phyloP scores from a whole-genome alignment of 2,113 vertebrate genomes.

The Phrynosoma platyrhinos region DNA sequence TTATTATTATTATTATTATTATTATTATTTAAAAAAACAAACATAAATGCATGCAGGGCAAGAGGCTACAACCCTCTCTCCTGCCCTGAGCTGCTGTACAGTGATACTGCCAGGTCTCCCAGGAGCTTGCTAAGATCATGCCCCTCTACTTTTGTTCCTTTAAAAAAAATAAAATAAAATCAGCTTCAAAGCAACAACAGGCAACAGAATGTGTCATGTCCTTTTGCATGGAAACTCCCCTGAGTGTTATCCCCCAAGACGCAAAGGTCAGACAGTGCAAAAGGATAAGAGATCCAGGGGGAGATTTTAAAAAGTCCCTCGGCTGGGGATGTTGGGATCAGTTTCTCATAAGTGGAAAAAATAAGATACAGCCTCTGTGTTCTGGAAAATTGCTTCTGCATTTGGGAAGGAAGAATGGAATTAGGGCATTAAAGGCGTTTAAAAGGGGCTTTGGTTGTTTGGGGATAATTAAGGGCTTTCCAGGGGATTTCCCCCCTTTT shows the following conservation, averaged over 20 bases:
- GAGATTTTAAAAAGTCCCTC: neutral
- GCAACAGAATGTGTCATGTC: neutral
- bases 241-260: neutral
- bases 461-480: neutral
- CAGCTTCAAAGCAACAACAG: neutral
- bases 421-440: too few relatives aligned
- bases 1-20: too few relatives aligned
- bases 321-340: too few relatives aligned
- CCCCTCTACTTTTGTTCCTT: too few relatives aligned
- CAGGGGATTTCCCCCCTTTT: neutral
- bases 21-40: too few relatives aligned
- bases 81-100: too few relatives aligned
- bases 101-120: neutral
- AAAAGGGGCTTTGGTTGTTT: neutral
- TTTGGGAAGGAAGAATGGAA: neutral
- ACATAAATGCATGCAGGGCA: too few relatives aligned
- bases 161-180: neutral
- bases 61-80: neutral
- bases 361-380: neutral
- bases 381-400: neutral
- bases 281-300: neutral
- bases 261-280: neutral
- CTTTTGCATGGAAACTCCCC: slow-evolving; percentile 3
- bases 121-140: neutral
- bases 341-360: too few relatives aligned